phyloP scores from a whole-genome alignment of 1,140 invertebrate genomes.

The Zaprionus ghesquierei region DNA sequence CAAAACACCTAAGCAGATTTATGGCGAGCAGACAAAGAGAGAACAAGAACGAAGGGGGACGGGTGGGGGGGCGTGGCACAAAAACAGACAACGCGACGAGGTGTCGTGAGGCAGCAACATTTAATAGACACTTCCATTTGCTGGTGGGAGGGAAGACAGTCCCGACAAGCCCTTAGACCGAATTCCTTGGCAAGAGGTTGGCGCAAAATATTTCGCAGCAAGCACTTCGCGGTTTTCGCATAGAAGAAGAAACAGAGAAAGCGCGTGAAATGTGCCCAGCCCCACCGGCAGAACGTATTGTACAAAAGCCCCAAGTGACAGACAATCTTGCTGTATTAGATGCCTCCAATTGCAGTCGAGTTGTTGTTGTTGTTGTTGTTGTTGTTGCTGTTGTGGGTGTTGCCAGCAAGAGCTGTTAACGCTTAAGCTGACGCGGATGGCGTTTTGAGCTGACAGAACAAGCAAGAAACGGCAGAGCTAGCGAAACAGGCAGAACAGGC shows the following conservation, averaged over 20 bases:
- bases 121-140: neutral
- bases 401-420: conserved; percentile 28
- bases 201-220: conserved; percentile 21
- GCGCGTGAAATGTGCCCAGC: conserved; percentile 34
- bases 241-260: neutral
- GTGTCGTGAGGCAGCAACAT: conserved; percentile 1
- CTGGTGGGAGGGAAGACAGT: neutral
- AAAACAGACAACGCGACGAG: neutral
- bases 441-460: conserved; percentile 18
- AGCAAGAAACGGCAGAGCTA: neutral
- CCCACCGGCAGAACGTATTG: no score
- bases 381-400: conserved; percentile 18
- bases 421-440: conserved; percentile 25
- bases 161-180: neutral
- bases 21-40: neutral
- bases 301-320: conserved; percentile 43
- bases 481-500: neutral
- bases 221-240: conserved; percentile 26
- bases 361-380: conserved; percentile 32
- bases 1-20: neutral
- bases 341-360: conserved; percentile 16
- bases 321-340: conserved; percentile 37
- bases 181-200: conserved; percentile 3
- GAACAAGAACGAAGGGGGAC: no score
- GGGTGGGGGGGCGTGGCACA: no score